Percentiles rank a stretch among this genome's conserved stretches.
Evolutionary conservation across 2,113 vertebrate species (phyloP).

Genomic region (Dicerorhinus sumatrensis): DNA sequence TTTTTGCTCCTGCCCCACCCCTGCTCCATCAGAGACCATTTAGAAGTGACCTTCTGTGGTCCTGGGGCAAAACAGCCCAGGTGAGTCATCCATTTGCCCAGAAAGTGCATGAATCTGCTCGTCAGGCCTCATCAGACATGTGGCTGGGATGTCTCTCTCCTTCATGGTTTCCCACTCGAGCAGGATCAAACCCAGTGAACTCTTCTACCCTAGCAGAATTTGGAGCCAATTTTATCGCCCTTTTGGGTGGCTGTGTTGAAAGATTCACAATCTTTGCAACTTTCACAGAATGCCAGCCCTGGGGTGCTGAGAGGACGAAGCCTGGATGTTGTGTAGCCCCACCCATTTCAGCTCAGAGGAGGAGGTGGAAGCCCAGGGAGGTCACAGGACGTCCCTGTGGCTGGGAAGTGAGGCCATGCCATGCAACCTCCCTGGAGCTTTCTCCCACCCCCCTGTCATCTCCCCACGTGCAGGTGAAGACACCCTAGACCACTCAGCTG

Average conservation of each 20-base stretch:
- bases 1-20: not conserved
- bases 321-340: not conserved
- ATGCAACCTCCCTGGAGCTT: not conserved
- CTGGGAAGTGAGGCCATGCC: not conserved
- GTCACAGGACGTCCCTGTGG: not conserved
- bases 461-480: not conserved
- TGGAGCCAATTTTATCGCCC: not conserved
- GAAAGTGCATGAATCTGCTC: not conserved
- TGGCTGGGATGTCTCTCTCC: not conserved
- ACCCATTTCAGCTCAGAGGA: not conserved
- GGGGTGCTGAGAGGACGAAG: not conserved
- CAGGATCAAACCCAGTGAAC: not conserved
- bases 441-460: not conserved
- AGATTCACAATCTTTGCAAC: not conserved
- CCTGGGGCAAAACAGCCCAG: not conserved
- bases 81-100: not conserved
- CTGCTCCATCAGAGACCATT: not conserved
- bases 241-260: not conserved
- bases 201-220: not conserved
- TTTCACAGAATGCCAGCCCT: not conserved
- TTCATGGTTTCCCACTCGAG: not conserved
- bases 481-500: not conserved
- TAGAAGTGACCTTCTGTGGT: not conserved
- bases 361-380: not conserved
- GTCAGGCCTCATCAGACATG: not conserved